Conservation (phyloP, 2,797 vertebrate species). For the Gila robusta region DNA sequence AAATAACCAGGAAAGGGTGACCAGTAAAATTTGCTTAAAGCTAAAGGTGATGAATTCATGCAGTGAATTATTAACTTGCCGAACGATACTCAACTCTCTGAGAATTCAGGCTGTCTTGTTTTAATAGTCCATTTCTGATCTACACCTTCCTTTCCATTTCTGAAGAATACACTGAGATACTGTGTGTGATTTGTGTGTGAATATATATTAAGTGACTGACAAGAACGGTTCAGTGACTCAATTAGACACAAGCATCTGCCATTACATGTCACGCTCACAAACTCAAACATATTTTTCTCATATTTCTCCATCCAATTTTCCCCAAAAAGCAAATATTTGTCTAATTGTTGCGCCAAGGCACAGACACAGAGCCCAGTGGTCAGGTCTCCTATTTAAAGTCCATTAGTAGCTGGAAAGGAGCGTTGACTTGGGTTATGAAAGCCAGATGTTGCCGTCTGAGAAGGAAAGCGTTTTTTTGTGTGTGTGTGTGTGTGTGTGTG, state of each 20-base stretch:
- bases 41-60: slow-evolving; percentile 23
- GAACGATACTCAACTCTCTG: not conserved
- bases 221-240: slow-evolving; percentile 7
- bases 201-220: slow-evolving; percentile 1
- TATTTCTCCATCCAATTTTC: slow-evolving; percentile 54
- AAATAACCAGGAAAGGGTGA: too few relatives aligned
- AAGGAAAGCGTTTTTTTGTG: slow-evolving; percentile 30
- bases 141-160: slow-evolving; percentile 32
- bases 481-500: not conserved
- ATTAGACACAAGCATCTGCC: slow-evolving; percentile 34
- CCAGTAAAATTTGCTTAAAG: too few relatives aligned
- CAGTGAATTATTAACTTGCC: slow-evolving; percentile 57
- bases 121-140: slow-evolving; percentile 57
- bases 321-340: slow-evolving; percentile 64
- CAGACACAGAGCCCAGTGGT: slow-evolving; percentile 38
- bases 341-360: slow-evolving; percentile 57
- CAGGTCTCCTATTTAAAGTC: slow-evolving; percentile 58
- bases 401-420: slow-evolving; percentile 59
- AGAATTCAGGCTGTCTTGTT: slow-evolving; percentile 41
- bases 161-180: not conserved
- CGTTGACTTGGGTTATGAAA: slow-evolving; percentile 57
- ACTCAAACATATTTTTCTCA: slow-evolving; percentile 43
- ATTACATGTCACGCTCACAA: slow-evolving; percentile 31
- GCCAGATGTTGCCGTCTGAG: slow-evolving; percentile 61
- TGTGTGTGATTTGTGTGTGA: slow-evolving; percentile 2